Percentiles rank a stretch among this genome's conserved stretches.
These are phyloP conservation scores for Druon quercuslanigerum DNA, from an alignment of 1,140 invertebrate genomes.

Conservation along the genomic window DNA sequence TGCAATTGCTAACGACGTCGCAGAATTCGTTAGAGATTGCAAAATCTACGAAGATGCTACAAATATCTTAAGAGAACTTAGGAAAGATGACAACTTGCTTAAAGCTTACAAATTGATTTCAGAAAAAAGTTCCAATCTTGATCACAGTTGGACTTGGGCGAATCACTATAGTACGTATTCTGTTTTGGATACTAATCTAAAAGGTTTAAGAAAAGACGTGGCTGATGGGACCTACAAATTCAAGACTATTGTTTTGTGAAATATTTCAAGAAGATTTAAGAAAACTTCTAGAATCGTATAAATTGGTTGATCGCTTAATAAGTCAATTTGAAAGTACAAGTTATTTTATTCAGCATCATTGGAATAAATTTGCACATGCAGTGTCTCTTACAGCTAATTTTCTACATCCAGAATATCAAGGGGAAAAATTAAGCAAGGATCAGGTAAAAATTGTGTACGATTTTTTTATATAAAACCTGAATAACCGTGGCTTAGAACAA, in stretches of 20 bases:
- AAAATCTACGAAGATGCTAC: too few species aligned
- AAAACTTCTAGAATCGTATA: too few species aligned
- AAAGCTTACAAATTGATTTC: neutral
- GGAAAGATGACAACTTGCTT: too few species aligned
- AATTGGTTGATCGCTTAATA: neutral
- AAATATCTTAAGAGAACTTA: too few species aligned
- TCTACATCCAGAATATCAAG: neutral
- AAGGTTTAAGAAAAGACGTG: too few species aligned
- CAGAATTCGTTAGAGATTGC: too few species aligned
- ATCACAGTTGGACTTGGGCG: too few species aligned
- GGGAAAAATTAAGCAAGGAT: neutral
- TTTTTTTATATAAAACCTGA: neutral
- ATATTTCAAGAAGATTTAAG: too few species aligned
- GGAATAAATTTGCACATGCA: neutral
- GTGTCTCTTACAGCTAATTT: neutral
- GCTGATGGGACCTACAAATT: too few species aligned
- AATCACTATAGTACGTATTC: too few species aligned
- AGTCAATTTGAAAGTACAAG: neutral
- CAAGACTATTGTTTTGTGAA: neutral
- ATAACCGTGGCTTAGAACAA: neutral
- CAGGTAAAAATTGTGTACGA: neutral
- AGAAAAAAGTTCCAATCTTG: neutral
- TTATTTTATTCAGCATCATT: neutral
- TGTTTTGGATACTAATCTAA: too few species aligned
- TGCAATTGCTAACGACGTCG: too few species aligned